Evolutionary conservation across 2,113 vertebrate species (phyloP).

Genomic region (Sturnira hondurensis): DNA sequence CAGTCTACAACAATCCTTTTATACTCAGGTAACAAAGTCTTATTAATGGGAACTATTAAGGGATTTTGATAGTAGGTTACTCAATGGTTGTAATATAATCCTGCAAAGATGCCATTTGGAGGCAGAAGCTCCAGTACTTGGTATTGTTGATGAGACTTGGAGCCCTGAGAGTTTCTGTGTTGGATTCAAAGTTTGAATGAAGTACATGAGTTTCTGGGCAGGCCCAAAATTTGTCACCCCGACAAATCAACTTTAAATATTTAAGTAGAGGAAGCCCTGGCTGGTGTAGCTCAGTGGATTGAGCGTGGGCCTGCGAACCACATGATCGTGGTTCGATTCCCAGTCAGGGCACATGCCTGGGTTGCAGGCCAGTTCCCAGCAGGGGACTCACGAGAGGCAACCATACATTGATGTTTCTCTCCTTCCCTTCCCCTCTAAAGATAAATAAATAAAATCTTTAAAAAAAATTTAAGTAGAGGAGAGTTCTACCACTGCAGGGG

Average conservation of each 20-base stretch:
- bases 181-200: neutral
- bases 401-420: too few species aligned
- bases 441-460: too few species aligned
- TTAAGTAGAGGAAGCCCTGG: too few species aligned
- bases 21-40: neutral
- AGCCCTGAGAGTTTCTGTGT: neutral
- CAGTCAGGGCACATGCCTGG: too few species aligned
- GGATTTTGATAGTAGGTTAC: neutral
- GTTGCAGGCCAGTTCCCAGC: too few species aligned
- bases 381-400: too few species aligned
- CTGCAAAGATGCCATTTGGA: neutral
- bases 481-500: neutral
- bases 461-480: too few species aligned
- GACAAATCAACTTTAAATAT: neutral
- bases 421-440: too few species aligned
- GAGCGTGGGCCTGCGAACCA: too few species aligned
- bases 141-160: neutral
- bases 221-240: neutral
- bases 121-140: neutral
- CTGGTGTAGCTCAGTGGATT: too few species aligned
- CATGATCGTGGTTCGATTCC: too few species aligned
- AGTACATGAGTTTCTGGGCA: neutral
- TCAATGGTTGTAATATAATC: neutral
- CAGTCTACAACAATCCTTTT: too few species aligned
- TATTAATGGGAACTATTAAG: neutral